These are phyloP conservation scores for Leptinotarsa tumamoca DNA, from an alignment of 2,888 invertebrate genomes.

Conservation along the genomic window DNA sequence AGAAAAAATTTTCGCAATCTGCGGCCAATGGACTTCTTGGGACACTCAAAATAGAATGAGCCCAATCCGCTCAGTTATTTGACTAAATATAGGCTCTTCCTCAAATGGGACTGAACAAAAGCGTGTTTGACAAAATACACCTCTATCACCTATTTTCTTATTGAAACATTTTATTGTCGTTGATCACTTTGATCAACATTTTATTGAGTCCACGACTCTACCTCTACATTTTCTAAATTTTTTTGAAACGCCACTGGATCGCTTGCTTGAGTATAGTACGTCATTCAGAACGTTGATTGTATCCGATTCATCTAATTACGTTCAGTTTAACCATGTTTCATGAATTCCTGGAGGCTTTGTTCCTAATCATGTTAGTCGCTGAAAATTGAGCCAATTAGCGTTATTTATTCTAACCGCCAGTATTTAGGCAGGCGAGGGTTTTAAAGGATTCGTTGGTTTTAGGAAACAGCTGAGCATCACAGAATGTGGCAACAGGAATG, in stretches of 20 bases:
- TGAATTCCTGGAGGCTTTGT: slow-evolving; percentile 13
- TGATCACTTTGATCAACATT: too few relatives aligned
- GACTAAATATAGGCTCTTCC: too few relatives aligned
- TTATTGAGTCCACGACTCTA: too few relatives aligned
- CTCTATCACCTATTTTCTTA: too few relatives aligned
- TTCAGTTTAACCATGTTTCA: slow-evolving; percentile 2
- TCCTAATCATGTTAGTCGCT: slow-evolving; percentile 14
- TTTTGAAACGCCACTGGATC: neutral
- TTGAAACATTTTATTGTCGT: too few relatives aligned
- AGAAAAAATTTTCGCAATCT: too few relatives aligned
- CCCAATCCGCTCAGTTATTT: too few relatives aligned
- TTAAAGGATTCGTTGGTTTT: slow-evolving; percentile 3
- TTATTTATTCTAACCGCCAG: slow-evolving; percentile 1
- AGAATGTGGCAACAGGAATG: neutral
- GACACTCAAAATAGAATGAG: too few relatives aligned
- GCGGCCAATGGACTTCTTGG: too few relatives aligned
- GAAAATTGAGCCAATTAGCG: slow-evolving; percentile 16
- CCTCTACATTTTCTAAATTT: too few relatives aligned
- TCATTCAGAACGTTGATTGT: neutral
- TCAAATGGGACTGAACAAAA: too few relatives aligned
- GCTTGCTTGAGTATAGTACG: neutral
- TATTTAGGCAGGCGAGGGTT: neutral
- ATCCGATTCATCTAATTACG: neutral
- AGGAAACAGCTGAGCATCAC: neutral
- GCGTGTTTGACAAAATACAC: too few relatives aligned